Evolutionary conservation across 2,797 vertebrate genomes (phyloP), one percentile per base, ranked within the genome.

Genomic region (Mionectes olivaceus): DNA sequence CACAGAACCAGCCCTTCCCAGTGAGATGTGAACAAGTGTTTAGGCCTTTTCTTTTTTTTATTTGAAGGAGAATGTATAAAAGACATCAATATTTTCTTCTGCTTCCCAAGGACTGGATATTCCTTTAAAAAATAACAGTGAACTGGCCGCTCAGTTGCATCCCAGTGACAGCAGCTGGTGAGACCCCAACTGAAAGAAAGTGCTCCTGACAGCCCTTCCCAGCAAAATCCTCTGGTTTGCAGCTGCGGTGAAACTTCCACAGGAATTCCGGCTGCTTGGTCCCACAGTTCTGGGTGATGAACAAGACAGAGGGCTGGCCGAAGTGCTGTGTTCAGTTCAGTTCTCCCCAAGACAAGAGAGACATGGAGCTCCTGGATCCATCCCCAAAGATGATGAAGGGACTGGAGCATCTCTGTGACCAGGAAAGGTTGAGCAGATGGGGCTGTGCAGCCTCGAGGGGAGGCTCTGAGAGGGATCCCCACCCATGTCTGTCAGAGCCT

Each of bases 151-250:
- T 47, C 19, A 25, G 2, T 12, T 52, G 37, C 28, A 60, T 17
- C 67, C n/a, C 43, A 69, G 35, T 43, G 47, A 21, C 55, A 76
- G 50, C 46, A 33, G 3, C 39, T 64, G 49, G 22, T 35, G 78
- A 50, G 35, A n/a, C 18, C 60, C 18, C 0, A 1, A 35, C 41
- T 44, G 37, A 37, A 16, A 73, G 55, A 2, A 44, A 18, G 10
- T 3, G 41, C 19, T 89, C 53, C 49, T 50, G 44, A 57, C 71
- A 93, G 93, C 68, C 77, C 85, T 86, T 95, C 33, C 74, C 93
- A 89, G 94, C 92, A 94, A 94, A 83, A 87, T 64, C 70, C 90
- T 52, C 37, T 15, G 14, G 50, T 92, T 85, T 95, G 79, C 84
- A 94, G 95, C 87, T 30, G 4, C 30, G 56, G 79, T 13, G 47